A percentile compares a stretch with the other conserved stretches of the same genome.
These are phyloP conservation scores for Crax fasciolata DNA, from an alignment of 2,797 vertebrate species.

Conservation along the genomic window DNA sequence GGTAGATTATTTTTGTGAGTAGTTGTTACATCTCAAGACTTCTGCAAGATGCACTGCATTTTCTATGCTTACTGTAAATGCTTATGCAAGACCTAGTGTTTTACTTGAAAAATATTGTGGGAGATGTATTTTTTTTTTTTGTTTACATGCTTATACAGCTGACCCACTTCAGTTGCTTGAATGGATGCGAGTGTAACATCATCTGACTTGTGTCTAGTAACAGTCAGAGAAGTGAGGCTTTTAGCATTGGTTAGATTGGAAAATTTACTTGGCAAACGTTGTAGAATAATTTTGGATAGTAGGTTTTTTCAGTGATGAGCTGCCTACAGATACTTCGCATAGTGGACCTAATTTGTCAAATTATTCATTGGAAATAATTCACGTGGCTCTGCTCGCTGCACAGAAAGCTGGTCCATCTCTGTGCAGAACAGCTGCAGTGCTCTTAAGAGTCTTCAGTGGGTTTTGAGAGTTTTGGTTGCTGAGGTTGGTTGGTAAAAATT, in stretches of 20 bases:
- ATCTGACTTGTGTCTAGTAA: not conserved
- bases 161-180: not conserved
- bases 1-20: not conserved
- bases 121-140: not conserved
- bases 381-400: not conserved
- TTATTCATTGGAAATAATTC: not conserved
- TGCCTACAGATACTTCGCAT: not conserved
- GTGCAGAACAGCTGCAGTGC: not conserved
- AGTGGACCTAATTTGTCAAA: not conserved
- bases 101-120: not conserved
- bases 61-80: not conserved
- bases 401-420: not conserved
- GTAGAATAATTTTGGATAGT: not conserved
- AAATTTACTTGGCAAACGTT: not conserved
- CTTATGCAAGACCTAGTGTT: not conserved
- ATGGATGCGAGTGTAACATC: accelerated
- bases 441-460: not conserved
- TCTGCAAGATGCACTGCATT: not conserved
- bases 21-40: not conserved
- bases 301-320: not conserved
- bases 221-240: not conserved
- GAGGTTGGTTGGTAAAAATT: not conserved
- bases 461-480: not conserved
- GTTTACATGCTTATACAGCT: not conserved
- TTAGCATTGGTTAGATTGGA: not conserved